A percentile compares a stretch with the other conserved stretches of the same genome.
Evolutionary conservation across 2,113 vertebrate genomes (phyloP).

Genomic region (Australoheros scitulus): DNA sequence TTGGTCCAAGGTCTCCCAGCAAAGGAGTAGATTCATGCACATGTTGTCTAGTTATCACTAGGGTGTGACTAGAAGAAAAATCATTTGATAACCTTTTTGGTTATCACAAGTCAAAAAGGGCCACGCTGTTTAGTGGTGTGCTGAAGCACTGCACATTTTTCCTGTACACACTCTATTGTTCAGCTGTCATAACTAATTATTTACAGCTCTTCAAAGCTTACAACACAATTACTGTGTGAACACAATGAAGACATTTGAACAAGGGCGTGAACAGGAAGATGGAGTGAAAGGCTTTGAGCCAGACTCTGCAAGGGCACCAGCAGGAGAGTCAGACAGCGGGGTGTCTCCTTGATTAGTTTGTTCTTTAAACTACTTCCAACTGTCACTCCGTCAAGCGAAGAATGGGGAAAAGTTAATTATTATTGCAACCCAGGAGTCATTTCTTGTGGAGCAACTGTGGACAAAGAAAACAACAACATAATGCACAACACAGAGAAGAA

Average conservation of each 20-base stretch:
- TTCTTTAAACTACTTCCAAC: constrained; percentile 15
- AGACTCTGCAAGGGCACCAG: constrained; percentile 1
- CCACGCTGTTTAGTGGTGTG: neutral
- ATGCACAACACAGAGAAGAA: neutral
- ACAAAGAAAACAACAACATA: neutral
- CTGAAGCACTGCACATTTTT: neutral
- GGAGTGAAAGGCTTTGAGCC: neutral
- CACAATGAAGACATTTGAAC: neutral
- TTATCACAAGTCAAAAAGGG: neutral
- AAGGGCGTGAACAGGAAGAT: constrained; percentile 13
- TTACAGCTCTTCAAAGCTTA: neutral
- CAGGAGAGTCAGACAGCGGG: neutral
- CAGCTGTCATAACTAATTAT: constrained; percentile 19
- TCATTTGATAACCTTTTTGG: constrained; percentile 50
- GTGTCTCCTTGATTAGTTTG: constrained; percentile 24
- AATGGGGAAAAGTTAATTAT: constrained; percentile 2
- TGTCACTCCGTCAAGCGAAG: neutral
- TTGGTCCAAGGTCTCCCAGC: neutral
- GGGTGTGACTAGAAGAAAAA: neutral
- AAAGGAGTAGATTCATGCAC: constrained; percentile 23
- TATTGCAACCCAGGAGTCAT: neutral
- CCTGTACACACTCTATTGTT: constrained; percentile 1
- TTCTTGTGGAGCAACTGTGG: neutral
- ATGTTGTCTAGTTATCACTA: neutral
- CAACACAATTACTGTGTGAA: neutral